Percentiles rank a stretch among this genome's conserved stretches.
phyloP scores from a whole-genome alignment of 2,888 invertebrate species.

The Agrilus biguttatus region DNA sequence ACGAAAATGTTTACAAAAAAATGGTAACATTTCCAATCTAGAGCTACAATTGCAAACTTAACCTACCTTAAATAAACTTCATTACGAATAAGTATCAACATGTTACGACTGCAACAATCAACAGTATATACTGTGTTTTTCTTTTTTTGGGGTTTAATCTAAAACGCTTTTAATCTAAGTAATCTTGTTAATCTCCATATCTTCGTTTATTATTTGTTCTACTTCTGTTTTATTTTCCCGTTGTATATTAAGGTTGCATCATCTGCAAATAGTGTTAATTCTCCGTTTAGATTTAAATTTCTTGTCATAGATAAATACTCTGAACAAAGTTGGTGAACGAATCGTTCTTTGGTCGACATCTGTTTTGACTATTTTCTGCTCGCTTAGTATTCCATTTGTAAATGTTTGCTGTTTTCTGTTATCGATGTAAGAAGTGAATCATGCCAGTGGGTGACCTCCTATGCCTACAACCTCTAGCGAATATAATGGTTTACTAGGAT shows the following conservation, averaged over 20 bases:
- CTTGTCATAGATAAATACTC: not conserved
- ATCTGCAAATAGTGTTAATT: not conserved
- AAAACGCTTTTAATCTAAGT: too few relatives aligned
- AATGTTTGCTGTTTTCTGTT: not conserved
- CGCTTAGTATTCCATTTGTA: not conserved
- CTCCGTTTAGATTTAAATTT: not conserved
- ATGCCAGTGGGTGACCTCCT: not conserved
- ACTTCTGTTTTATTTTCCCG: not conserved
- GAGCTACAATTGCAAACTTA: too few relatives aligned
- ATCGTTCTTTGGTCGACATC: not conserved
- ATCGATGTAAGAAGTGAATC: not conserved
- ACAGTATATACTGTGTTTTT: too few relatives aligned
- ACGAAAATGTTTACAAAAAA: too few relatives aligned
- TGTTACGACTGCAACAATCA: too few relatives aligned
- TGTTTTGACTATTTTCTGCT: not conserved
- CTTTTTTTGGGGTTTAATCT: too few relatives aligned
- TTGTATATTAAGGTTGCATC: not conserved
- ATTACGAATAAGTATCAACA: too few relatives aligned
- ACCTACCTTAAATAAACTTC: too few relatives aligned
- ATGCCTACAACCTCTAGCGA: not conserved
- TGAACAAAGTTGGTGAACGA: too few relatives aligned
- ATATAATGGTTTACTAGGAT: not conserved
- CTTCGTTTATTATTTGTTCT: too few relatives aligned
- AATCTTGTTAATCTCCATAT: too few relatives aligned
- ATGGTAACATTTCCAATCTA: too few relatives aligned